Conservation (phyloP, 1,140 invertebrate species). For the Drosophila neocordata region DNA sequence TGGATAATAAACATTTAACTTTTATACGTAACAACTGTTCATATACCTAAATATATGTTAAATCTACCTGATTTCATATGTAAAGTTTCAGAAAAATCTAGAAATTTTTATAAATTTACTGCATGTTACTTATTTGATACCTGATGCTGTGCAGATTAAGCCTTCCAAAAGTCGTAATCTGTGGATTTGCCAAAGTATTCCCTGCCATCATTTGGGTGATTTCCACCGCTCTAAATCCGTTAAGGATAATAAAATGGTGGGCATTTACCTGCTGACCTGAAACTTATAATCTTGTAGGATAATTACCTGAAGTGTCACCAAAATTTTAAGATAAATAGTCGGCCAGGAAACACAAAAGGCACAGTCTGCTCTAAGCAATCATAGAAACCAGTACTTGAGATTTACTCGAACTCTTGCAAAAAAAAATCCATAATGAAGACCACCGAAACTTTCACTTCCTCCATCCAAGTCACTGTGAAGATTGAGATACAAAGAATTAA, state of each 20-base stretch:
- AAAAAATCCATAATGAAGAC: background rate
- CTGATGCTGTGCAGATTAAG: background rate
- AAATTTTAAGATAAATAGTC: background rate
- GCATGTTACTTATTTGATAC: background rate
- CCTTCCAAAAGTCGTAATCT: background rate
- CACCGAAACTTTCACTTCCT: too few species aligned
- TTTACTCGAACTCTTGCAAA: background rate
- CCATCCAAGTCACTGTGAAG: background rate
- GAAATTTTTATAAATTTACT: background rate
- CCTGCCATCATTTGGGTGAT: background rate
- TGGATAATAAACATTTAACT: background rate
- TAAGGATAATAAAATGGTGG: background rate
- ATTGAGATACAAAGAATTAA: background rate
- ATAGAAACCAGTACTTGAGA: background rate
- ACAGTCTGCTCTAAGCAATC: slow-evolving; percentile 11
- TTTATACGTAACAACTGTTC: too few species aligned
- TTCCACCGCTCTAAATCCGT: background rate
- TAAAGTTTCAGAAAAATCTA: background rate
- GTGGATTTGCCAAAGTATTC: background rate
- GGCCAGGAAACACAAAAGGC: background rate
- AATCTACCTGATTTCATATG: background rate
- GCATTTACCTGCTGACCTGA: background rate
- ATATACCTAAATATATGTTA: background rate
- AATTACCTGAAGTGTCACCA: background rate
- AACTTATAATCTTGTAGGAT: background rate